These are phyloP conservation scores for Melanotus villosus DNA, from an alignment of 2,888 invertebrate genomes.

Conservation along the genomic window DNA sequence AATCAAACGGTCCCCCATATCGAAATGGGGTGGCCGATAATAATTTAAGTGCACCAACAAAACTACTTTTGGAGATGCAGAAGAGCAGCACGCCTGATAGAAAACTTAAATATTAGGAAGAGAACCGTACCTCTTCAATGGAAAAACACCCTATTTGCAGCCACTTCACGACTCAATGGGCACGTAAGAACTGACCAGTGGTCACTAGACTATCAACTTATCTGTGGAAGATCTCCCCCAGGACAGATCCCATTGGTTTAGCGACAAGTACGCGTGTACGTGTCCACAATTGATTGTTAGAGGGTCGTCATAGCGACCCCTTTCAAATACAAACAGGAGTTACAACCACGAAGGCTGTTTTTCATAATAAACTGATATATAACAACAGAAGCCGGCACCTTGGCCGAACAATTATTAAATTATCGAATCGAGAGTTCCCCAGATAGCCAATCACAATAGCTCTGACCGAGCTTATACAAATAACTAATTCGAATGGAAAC, in stretches of 20 bases:
- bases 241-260: slow-evolving; percentile 62
- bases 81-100: not conserved
- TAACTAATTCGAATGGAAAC: not conserved
- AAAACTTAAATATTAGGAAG: slow-evolving; percentile 19
- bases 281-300: slow-evolving; percentile 68
- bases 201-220: slow-evolving; percentile 65
- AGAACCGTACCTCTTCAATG: slow-evolving; percentile 37
- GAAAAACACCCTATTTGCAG: slow-evolving; percentile 39
- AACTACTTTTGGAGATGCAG: not conserved
- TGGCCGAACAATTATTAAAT: slow-evolving; percentile 35
- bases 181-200: slow-evolving; percentile 65
- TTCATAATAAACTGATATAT: slow-evolving; percentile 39
- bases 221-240: slow-evolving; percentile 62
- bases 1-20: not conserved
- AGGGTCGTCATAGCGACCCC: slow-evolving; percentile 64
- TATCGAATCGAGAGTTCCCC: slow-evolving; percentile 24
- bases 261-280: slow-evolving; percentile 62
- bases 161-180: slow-evolving; percentile 56
- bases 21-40: not conserved
- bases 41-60: not conserved
- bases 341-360: slow-evolving; percentile 40
- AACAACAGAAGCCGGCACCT: slow-evolving; percentile 7
- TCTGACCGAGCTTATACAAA: not conserved
- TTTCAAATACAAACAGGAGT: slow-evolving; percentile 65
- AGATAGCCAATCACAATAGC: not conserved